Evolutionary conservation across 1,140 invertebrate species (phyloP).

Genomic region (Glomeris maerens): DNA sequence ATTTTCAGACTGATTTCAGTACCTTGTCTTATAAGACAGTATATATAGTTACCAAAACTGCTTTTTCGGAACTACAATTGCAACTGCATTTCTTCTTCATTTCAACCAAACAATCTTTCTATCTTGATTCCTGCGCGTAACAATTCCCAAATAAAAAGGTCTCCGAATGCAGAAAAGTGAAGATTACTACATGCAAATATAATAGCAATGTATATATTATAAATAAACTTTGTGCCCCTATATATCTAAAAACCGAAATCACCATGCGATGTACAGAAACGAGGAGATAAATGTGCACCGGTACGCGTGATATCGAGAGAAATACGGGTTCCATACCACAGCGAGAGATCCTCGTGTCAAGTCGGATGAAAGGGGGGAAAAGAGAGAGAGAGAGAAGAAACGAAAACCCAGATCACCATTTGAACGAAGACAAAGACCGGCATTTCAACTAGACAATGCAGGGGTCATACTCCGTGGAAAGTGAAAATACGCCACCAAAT

Average conservation of each 20-base stretch:
- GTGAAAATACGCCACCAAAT: background rate
- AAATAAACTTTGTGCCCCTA: background rate
- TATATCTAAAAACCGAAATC: background rate
- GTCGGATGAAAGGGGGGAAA: slow-evolving; percentile 28
- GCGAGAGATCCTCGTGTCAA: slow-evolving; percentile 41
- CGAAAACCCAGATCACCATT: background rate
- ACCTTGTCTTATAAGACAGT: no score
- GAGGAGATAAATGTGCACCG: slow-evolving; percentile 5
- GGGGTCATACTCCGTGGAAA: background rate
- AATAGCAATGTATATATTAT: background rate
- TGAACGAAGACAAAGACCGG: background rate
- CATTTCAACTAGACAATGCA: background rate
- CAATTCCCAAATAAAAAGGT: background rate
- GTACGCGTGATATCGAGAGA: no score
- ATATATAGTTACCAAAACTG: no score
- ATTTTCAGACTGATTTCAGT: no score
- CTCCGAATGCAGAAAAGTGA: background rate
- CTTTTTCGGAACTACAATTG: no score
- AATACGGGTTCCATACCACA: slow-evolving; percentile 29
- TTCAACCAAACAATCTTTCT: no score
- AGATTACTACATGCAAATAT: background rate
- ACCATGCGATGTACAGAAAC: slow-evolving; percentile 8
- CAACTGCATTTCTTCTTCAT: no score
- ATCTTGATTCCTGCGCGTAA: no score
- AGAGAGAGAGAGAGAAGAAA: slow-evolving; percentile 10